Percentiles rank a stretch among this genome's conserved stretches.
phyloP scores from a whole-genome alignment of 2,888 invertebrate genomes.

The Leptopilina drosophilae region DNA sequence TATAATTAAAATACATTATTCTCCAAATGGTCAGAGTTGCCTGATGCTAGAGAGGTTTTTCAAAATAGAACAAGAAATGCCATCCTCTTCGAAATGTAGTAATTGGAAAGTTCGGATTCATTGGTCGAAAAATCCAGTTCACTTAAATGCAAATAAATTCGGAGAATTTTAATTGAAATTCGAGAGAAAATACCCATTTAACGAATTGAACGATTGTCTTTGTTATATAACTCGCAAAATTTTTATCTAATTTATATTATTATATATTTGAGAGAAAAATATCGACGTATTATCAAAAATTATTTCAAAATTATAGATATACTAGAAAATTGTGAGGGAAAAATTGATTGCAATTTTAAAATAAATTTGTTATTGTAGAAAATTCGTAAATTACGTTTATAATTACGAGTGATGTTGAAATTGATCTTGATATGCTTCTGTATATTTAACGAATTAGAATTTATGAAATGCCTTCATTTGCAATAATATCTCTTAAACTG shows the following conservation, averaged over 20 bases:
- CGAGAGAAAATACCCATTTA: conserved; percentile 12
- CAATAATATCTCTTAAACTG: conserved; percentile 27
- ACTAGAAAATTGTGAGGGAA: neutral
- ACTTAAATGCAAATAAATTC: conserved; percentile 20
- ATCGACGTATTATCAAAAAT: too few relatives aligned
- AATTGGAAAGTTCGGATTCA: conserved; percentile 15
- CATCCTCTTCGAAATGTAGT: conserved; percentile 7
- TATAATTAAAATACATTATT: neutral
- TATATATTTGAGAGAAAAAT: too few relatives aligned
- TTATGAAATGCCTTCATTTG: conserved; percentile 13
- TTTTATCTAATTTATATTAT: neutral
- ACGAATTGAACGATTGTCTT: neutral
- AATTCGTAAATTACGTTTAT: neutral
- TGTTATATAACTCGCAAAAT: neutral
- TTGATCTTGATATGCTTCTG: conserved; percentile 9
- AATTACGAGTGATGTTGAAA: neutral
- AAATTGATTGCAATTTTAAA: neutral
- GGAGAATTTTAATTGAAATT: conserved; percentile 17
- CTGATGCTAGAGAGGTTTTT: neutral
- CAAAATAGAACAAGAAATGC: neutral
- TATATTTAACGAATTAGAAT: conserved; percentile 11
- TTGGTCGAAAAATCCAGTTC: conserved; percentile 15
- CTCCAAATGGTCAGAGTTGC: neutral
- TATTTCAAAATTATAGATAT: too few relatives aligned
- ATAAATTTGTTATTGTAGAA: neutral